Evolutionary conservation across 2,888 invertebrate species (phyloP).

Genomic region (Eugnorisma glareosa): DNA sequence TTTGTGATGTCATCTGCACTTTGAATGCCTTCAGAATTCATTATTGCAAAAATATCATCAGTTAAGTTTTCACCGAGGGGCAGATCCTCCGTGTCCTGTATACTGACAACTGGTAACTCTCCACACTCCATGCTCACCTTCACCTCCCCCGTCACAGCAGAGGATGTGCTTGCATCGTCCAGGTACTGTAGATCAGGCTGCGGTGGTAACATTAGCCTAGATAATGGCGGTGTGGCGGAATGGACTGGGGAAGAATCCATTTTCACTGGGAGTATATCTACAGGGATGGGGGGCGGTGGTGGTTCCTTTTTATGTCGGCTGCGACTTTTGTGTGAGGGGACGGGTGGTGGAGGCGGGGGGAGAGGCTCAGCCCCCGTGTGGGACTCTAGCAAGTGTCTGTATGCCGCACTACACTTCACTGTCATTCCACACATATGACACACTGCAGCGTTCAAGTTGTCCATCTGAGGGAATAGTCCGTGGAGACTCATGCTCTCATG

Average conservation of each 20-base stretch:
- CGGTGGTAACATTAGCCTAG: conserved; percentile 85
- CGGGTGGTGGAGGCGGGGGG: conserved; percentile 86
- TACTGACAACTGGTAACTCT: conserved; percentile 89
- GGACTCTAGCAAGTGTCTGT: conserved; percentile 92
- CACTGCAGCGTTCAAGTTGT: conserved; percentile 94
- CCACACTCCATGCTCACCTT: conserved; percentile 87
- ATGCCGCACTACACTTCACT: conserved; percentile 94
- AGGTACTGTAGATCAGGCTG: conserved; percentile 84
- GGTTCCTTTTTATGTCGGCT: conserved; percentile 86
- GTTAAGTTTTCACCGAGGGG: conserved; percentile 87
- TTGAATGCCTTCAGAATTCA: conserved; percentile 89
- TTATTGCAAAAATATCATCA: conserved; percentile 88
- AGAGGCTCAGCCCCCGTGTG: conserved; percentile 86
- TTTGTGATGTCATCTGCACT: conserved; percentile 88
- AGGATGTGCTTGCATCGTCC: conserved; percentile 81
- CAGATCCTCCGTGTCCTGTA: conserved; percentile 88
- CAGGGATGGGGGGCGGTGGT: conserved; percentile 80
- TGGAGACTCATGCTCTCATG: conserved; percentile 93
- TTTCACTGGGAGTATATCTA: conserved; percentile 81
- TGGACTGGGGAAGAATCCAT: conserved; percentile 83
- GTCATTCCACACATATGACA: conserved; percentile 94
- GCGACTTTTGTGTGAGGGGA: conserved; percentile 77
- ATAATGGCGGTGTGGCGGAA: conserved; percentile 82
- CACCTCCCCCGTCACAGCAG: conserved; percentile 82
- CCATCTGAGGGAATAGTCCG: conserved; percentile 94